These are phyloP conservation scores for Leucopsar rothschildi DNA, from an alignment of 2,113 vertebrate species.

Conservation along the genomic window DNA sequence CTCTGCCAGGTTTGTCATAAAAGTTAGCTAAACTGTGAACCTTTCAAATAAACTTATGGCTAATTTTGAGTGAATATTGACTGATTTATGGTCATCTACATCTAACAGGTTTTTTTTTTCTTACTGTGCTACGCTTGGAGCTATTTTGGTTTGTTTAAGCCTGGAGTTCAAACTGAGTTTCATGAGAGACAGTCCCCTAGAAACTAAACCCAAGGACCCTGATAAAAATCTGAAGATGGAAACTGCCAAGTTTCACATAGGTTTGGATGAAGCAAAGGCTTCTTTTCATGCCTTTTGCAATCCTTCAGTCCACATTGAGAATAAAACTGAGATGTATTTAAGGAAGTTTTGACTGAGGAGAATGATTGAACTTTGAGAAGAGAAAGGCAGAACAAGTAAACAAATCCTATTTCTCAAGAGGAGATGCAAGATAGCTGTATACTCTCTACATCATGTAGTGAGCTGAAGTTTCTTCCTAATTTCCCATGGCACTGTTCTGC, in stretches of 20 bases:
- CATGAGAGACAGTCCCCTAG: background rate
- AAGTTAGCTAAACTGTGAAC: slow-evolving; percentile 1
- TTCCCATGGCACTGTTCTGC: background rate
- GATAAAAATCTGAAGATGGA: background rate
- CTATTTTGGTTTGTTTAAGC: background rate
- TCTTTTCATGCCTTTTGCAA: background rate
- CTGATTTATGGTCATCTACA: background rate
- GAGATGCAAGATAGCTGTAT: background rate
- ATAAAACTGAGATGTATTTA: background rate
- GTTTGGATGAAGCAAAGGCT: background rate
- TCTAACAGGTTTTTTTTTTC: background rate
- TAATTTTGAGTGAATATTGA: slow-evolving; percentile 23
- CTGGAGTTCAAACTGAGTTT: background rate
- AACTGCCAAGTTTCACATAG: background rate
- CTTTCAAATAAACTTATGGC: background rate
- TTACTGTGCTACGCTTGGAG: background rate
- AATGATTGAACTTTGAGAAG: background rate
- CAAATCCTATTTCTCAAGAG: background rate
- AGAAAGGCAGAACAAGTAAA: background rate
- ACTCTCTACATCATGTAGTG: background rate
- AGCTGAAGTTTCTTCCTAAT: background rate
- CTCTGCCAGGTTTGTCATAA: slow-evolving; percentile 3
- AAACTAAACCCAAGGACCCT: background rate
- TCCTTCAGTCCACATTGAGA: accelerated
- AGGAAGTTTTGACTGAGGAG: background rate